Conservation (phyloP, 1,140 invertebrate genomes). For the Protaetia brevitarsis region DNA sequence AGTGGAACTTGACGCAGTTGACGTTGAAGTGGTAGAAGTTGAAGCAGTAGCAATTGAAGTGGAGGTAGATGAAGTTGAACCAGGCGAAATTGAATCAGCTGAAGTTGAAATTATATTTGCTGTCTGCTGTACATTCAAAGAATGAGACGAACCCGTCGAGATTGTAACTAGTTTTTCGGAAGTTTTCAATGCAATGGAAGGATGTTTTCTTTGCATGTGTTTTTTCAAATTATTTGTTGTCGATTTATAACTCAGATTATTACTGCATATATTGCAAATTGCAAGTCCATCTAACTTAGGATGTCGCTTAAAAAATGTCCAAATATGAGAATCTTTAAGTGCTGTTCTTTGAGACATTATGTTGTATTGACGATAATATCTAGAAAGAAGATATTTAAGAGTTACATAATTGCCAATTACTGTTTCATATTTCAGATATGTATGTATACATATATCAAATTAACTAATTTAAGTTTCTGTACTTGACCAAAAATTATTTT, state of each 20-base stretch:
- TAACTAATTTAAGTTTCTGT: too few species aligned
- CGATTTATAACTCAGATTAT: slow-evolving; percentile 26
- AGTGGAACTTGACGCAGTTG: background rate
- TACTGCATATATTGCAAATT: slow-evolving; percentile 30
- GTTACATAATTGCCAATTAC: too few species aligned
- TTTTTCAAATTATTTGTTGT: slow-evolving; percentile 29
- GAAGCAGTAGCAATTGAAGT: background rate
- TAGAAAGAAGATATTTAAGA: too few species aligned
- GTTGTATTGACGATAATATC: too few species aligned
- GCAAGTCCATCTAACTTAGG: slow-evolving; percentile 20
- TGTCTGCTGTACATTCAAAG: too few species aligned
- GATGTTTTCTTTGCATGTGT: slow-evolving; percentile 30
- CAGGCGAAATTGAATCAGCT: background rate
- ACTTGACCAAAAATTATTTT: too few species aligned
- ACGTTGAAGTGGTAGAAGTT: background rate
- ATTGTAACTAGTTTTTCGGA: too few species aligned
- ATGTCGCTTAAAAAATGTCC: slow-evolving; percentile 28
- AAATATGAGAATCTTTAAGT: background rate
- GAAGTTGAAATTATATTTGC: too few species aligned
- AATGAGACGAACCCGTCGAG: too few species aligned
- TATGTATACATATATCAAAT: too few species aligned
- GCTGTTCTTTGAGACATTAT: too few species aligned
- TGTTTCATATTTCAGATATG: too few species aligned
- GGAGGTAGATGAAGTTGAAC: background rate
- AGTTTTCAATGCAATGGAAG: slow-evolving; percentile 12